Percentiles rank a stretch among this genome's conserved stretches.
Evolutionary conservation across 2,888 invertebrate genomes (phyloP).

Genomic region (Adelphocoris suturalis): DNA sequence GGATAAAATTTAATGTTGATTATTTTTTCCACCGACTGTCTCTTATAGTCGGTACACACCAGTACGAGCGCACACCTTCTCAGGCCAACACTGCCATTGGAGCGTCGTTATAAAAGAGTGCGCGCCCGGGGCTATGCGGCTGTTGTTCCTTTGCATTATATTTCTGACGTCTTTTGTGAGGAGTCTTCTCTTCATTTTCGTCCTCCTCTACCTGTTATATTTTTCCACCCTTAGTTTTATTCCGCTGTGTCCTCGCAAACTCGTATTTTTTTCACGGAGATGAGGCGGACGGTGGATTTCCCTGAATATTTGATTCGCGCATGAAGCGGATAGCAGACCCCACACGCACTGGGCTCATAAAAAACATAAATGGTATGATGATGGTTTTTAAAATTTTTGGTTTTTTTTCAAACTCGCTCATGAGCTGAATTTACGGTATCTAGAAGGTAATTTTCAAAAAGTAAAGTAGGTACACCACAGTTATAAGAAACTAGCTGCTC

Average conservation of each 20-base stretch:
- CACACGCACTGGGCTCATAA: too few relatives aligned
- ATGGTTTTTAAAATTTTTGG: too few relatives aligned
- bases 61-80: background rate
- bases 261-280: background rate
- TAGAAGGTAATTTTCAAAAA: too few relatives aligned
- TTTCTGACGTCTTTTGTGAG: slow-evolving; percentile 23
- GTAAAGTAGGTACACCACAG: too few relatives aligned
- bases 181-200: slow-evolving; percentile 2
- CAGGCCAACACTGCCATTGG: background rate
- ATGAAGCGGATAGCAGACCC: too few relatives aligned
- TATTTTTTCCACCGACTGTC: background rate
- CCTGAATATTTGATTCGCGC: background rate
- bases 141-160: slow-evolving; percentile 30
- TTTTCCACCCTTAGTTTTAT: background rate
- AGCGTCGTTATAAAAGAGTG: background rate
- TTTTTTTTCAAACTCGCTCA: too few relatives aligned
- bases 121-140: background rate
- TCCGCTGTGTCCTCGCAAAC: background rate
- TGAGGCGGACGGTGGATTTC: background rate
- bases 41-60: background rate
- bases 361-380: too few relatives aligned
- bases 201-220: background rate
- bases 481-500: too few relatives aligned
- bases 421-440: too few relatives aligned
- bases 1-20: slow-evolving; percentile 4